Base-by-base conservation (phyloP, 2,797 vertebrate genomes). In the Lithobates sylvaticus region DNA sequence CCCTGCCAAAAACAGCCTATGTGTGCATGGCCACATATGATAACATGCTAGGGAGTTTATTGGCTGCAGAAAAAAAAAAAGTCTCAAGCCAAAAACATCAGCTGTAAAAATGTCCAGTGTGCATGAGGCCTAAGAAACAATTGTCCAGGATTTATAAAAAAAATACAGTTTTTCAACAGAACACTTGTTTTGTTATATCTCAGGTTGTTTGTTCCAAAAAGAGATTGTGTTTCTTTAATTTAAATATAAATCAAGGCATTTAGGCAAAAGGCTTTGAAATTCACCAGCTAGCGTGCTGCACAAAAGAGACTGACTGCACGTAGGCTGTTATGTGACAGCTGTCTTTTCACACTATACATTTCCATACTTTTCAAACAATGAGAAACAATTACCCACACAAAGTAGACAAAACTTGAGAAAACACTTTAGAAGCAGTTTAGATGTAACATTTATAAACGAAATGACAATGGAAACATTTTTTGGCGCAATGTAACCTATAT, bases 251-350 rank as follows among this genome's bases (percentile, higher is more conserved):
- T 44, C 47, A 9, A 12, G 34, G 36, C 34, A 42, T 71, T 81
- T 10, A 61, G 47, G 6, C 36, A 50, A 27, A 44, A 69, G 26
- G 23, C 34, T 18, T 42, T 70, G 32, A 69, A 42, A 36, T 23
- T 61, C 78, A 76, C 64, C 34, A 70, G 71, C 36, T 47, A 54
- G 69, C 36, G n/a, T 16, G 26, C 3, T 18, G 23, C 36, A 80
- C 78, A 86, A 80, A 68, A 69, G 64, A 86, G 72, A 81, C 29
- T 86, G 84, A 76, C 72, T n/a, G 42, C 32, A 75, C 68, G 78
- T 86, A 81, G 84, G 84, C 42, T 80, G 78, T 3, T 65, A 34
- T 54, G 26, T 86, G 84, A 86, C 84, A 81, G 84, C 67, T 81
- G 84, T 71, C 84, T 86, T 70, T 81, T 86, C 72, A 58, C 44